These are phyloP conservation scores for Origma solitaria DNA, from an alignment of 2,113 vertebrate genomes.

Conservation along the genomic window DNA sequence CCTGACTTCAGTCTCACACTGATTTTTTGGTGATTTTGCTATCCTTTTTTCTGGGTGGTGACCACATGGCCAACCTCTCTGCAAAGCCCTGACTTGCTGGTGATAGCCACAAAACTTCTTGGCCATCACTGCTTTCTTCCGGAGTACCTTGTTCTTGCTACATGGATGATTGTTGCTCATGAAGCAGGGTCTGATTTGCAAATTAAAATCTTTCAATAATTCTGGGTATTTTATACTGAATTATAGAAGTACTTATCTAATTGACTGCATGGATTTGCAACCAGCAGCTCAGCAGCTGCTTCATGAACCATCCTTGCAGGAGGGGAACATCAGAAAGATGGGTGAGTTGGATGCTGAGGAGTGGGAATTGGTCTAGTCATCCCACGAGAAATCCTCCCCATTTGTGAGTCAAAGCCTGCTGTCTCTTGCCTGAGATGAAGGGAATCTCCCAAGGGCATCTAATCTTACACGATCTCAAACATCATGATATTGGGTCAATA, in stretches of 20 bases:
- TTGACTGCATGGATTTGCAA: not conserved
- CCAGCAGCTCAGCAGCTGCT: conserved; percentile 24
- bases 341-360: conserved; percentile 16
- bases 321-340: not conserved
- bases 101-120: not conserved
- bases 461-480: conserved; percentile 34
- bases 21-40: not conserved
- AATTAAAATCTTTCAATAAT: not conserved
- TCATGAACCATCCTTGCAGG: not conserved
- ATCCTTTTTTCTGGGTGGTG: not conserved
- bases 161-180: not conserved
- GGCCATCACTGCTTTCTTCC: not conserved
- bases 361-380: conserved; percentile 25
- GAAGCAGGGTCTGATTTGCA: not conserved
- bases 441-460: conserved; percentile 43
- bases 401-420: conserved; percentile 49
- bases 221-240: not conserved
- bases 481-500: conserved; percentile 9
- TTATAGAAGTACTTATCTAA: not conserved
- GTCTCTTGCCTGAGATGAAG: conserved; percentile 32
- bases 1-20: not conserved
- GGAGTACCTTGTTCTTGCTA: not conserved
- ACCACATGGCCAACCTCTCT: not conserved
- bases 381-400: conserved; percentile 20
- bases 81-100: not conserved